These are phyloP conservation scores for Hyperopisus bebe DNA, from an alignment of 2,113 vertebrate species.

Conservation along the genomic window DNA sequence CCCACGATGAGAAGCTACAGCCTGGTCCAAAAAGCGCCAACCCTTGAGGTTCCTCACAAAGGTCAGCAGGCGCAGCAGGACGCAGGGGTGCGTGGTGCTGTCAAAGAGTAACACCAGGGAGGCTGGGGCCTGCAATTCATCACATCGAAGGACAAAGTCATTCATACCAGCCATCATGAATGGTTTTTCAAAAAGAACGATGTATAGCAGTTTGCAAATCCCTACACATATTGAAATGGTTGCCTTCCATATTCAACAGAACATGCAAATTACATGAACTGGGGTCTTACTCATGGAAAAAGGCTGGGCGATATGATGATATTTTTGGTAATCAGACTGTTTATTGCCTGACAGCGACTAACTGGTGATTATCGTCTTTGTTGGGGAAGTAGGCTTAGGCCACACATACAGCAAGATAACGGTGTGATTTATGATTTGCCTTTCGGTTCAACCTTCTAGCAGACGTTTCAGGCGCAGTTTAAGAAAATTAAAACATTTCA, in stretches of 20 bases:
- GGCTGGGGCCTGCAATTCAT: slow-evolving; percentile 61
- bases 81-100: slow-evolving; percentile 51
- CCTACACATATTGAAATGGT: neutral
- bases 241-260: neutral
- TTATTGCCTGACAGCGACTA: neutral
- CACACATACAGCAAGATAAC: neutral
- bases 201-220: neutral
- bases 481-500: neutral
- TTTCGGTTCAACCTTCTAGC: neutral
- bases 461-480: neutral
- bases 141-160: neutral
- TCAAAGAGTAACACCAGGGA: slow-evolving; percentile 76
- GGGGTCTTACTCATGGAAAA: neutral
- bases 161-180: neutral
- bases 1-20: slow-evolving; percentile 47
- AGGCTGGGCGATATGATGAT: neutral
- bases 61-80: slow-evolving; percentile 72
- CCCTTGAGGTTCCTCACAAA: slow-evolving; percentile 76
- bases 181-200: neutral
- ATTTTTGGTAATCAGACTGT: neutral
- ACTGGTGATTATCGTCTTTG: neutral
- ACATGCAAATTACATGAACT: neutral
- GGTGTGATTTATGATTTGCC: neutral
- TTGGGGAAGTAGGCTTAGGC: neutral
- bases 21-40: slow-evolving; percentile 51